phyloP scores from a whole-genome alignment of 2,113 vertebrate species.

The Cryptomyrus ogoouensis region DNA sequence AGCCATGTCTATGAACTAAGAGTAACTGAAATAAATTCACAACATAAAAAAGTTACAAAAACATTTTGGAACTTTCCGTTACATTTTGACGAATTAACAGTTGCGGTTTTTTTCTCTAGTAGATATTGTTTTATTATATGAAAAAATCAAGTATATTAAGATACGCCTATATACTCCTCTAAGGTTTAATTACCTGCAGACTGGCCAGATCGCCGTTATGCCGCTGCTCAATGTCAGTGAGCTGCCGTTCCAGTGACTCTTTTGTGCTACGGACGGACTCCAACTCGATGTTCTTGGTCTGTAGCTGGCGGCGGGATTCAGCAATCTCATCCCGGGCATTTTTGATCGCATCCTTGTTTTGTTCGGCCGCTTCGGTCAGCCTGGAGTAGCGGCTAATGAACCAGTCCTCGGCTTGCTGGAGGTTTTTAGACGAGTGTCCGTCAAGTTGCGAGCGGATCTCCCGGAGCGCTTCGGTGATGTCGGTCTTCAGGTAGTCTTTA shows the following conservation, averaged over 20 bases:
- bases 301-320: constrained; percentile 73
- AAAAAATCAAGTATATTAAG: neutral
- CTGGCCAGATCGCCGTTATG: constrained; percentile 68
- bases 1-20: neutral
- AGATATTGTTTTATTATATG: neutral
- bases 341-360: constrained; percentile 75
- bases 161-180: neutral
- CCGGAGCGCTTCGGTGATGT: constrained; percentile 71
- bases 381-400: constrained; percentile 72
- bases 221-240: constrained; percentile 73
- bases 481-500: constrained; percentile 72
- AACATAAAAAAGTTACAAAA: neutral
- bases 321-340: constrained; percentile 75
- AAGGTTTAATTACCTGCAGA: constrained; percentile 60
- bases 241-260: constrained; percentile 73
- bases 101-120: neutral
- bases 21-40: neutral
- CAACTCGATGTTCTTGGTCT: constrained; percentile 76
- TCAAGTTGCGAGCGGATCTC: constrained; percentile 81
- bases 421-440: constrained; percentile 73
- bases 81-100: neutral
- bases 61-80: neutral
- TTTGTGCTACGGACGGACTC: constrained; percentile 68
- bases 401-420: constrained; percentile 77
- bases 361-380: constrained; percentile 73